These are phyloP conservation scores for Luidia sarsii DNA, from an alignment of 53 echinoderm and acorn worm species.

Conservation along the genomic window DNA sequence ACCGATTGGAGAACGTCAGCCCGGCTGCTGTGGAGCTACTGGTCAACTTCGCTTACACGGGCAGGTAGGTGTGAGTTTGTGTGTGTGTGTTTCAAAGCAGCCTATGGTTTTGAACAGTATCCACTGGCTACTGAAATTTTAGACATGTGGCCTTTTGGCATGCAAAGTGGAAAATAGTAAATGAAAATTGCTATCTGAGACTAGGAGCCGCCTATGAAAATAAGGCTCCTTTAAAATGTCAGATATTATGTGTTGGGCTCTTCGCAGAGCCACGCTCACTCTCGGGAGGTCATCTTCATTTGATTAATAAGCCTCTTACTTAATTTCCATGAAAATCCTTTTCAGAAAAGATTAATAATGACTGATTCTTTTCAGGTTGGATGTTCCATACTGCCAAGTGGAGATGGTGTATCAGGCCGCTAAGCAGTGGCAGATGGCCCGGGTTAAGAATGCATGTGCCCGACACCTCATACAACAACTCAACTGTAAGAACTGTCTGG, in stretches of 20 bases:
- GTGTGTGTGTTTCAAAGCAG: no score
- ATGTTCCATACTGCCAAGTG: slow-evolving; percentile 78
- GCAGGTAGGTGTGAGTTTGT: slow-evolving; percentile 73
- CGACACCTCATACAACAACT: slow-evolving; percentile 79
- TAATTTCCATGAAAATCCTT: no score
- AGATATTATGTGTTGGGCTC: not conserved
- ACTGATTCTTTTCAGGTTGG: slow-evolving; percentile 54
- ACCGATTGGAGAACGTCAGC: slow-evolving; percentile 64
- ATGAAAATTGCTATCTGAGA: no score
- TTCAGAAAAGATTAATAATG: no score
- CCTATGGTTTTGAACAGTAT: no score
- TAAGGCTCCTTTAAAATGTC: not conserved
- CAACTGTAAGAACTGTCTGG: slow-evolving; percentile 85
- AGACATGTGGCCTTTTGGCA: no score
- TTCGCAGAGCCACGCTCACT: no score
- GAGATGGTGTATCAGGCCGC: slow-evolving; percentile 79
- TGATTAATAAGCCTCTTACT: no score
- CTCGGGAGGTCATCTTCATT: no score
- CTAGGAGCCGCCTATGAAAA: no score
- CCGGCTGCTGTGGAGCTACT: slow-evolving; percentile 77
- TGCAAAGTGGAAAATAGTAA: no score
- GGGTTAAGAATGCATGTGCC: slow-evolving; percentile 82
- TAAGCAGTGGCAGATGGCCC: slow-evolving; percentile 75
- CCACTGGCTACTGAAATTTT: no score
- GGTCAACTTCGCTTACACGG: slow-evolving; percentile 96